A percentile compares a stretch with the other conserved stretches of the same genome.
Evolutionary conservation across 2,113 vertebrate species (phyloP).

Genomic region (Carlito syrichta): DNA sequence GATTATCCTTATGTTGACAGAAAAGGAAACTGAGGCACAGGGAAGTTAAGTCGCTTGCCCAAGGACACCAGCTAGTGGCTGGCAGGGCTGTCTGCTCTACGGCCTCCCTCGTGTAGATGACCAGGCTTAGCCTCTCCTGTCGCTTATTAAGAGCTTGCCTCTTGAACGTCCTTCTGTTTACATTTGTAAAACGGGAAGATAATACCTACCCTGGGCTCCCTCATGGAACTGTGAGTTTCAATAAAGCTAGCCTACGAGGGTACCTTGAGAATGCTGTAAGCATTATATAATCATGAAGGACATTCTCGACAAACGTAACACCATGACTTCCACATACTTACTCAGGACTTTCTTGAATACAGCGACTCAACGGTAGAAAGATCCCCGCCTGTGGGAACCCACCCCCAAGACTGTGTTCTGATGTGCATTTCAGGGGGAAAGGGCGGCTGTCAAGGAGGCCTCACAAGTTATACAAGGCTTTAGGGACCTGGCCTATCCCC

Average conservation of each 20-base stretch:
- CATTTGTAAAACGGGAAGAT: background rate
- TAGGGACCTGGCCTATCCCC: rapidly evolving
- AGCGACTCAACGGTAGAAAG: background rate
- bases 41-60: background rate
- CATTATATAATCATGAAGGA: background rate
- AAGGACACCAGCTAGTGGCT: background rate
- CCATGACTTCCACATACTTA: background rate
- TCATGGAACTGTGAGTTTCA: background rate
- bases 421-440: background rate
- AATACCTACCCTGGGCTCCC: rapidly evolving
- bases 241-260: background rate
- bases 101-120: background rate
- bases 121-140: background rate
- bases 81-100: background rate
- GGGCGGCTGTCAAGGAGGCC: too few relatives aligned
- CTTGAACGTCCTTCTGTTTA: background rate
- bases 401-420: background rate
- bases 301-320: background rate
- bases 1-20: background rate
- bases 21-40: background rate
- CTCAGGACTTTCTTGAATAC: background rate
- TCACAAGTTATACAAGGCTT: background rate
- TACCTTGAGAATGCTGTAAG: background rate
- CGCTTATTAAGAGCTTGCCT: background rate
- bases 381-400: background rate